phyloP scores from a whole-genome alignment of 2,113 vertebrate species.

The Lates calcarifer region DNA sequence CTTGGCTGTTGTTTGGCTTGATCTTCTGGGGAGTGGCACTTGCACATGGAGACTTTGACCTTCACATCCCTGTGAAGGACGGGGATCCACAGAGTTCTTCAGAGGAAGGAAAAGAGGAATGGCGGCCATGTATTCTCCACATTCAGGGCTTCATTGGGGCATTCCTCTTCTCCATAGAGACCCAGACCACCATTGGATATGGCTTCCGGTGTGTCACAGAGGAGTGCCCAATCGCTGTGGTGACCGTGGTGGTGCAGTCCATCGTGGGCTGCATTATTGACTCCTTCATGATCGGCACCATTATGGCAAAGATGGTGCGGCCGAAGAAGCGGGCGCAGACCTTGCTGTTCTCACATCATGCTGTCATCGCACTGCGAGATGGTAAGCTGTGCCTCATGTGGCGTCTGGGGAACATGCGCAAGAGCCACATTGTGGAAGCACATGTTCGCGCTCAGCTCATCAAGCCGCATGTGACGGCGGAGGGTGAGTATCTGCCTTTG shows the following conservation, averaged over 20 bases:
- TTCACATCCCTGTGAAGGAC: conserved; percentile 43
- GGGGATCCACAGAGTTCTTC: conserved; percentile 23
- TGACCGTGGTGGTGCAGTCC: conserved; percentile 83
- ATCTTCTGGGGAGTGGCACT: conserved; percentile 95
- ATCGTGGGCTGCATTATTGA: conserved; percentile 91
- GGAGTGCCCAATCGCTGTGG: conserved; percentile 81
- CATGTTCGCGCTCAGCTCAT: conserved; percentile 96
- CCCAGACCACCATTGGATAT: conserved; percentile 85
- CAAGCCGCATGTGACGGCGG: conserved; percentile 92
- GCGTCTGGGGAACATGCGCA: conserved; percentile 94
- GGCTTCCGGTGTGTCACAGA: conserved; percentile 84
- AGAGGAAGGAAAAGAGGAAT: conserved; percentile 54
- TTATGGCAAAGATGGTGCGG: conserved; percentile 97
- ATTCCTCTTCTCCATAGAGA: conserved; percentile 85
- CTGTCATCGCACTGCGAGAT: conserved; percentile 91
- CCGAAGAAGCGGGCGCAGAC: conserved; percentile 96
- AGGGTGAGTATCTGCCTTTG: conserved; percentile 92
- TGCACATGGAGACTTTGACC: conserved; percentile 91
- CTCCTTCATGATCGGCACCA: conserved; percentile 97
- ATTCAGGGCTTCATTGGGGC: conserved; percentile 84
- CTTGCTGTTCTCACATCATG: conserved; percentile 92
- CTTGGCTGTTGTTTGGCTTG: conserved; percentile 93
- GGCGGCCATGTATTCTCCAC: conserved; percentile 93
- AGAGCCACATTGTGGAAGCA: conserved; percentile 96
- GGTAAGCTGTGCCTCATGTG: conserved; percentile 97